A percentile compares a stretch with the other conserved stretches of the same genome.
phyloP scores from a whole-genome alignment of 2,113 vertebrate genomes.

The Bambusicola thoracicus region DNA sequence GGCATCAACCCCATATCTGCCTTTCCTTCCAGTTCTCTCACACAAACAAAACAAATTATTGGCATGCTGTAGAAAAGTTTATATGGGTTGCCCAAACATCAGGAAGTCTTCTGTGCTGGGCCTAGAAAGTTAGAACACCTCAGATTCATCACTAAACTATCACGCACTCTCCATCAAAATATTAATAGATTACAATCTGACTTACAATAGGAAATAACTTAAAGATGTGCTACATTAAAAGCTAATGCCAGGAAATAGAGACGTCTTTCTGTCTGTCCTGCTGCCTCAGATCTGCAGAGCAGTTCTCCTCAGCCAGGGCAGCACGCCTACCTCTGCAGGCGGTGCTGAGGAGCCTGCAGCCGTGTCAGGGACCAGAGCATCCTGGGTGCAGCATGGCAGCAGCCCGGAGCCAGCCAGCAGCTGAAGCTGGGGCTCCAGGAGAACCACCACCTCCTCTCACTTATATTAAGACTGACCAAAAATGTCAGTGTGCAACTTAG shows the following conservation, averaged over 20 bases:
- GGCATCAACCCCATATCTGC: too few species aligned
- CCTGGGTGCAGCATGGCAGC: background rate
- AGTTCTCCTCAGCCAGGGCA: background rate
- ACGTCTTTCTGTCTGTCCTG: background rate
- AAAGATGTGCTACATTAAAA: background rate
- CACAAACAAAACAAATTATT: background rate
- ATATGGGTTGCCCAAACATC: background rate
- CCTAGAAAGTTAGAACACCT: background rate
- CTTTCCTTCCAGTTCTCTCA: too few species aligned
- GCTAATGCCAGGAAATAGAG: background rate
- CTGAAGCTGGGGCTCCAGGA: background rate
- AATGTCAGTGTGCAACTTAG: background rate
- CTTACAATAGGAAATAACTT: background rate
- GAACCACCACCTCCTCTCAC: background rate
- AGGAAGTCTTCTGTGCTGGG: background rate
- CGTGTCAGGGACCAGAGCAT: background rate
- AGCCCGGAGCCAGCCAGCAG: background rate
- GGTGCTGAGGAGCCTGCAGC: accelerated
- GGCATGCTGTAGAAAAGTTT: background rate
- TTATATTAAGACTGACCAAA: background rate
- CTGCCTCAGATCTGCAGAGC: background rate
- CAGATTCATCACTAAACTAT: background rate
- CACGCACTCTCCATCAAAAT: background rate
- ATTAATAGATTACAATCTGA: background rate
- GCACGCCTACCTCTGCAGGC: accelerated